Evolutionary conservation across 2,888 invertebrate species (phyloP).

Genomic region (Limenitis camilla): DNA sequence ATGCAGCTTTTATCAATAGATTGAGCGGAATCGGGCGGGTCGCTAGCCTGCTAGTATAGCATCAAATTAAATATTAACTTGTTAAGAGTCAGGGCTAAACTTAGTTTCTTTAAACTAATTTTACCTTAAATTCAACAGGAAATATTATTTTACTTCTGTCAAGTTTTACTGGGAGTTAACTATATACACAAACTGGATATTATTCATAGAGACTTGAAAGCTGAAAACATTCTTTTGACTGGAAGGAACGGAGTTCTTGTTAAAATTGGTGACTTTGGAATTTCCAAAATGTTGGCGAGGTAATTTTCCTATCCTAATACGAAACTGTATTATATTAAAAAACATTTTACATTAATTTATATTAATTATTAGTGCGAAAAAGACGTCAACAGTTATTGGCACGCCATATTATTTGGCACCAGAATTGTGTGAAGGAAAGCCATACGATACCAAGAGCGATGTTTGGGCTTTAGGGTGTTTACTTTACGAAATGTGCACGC

Average conservation of each 20-base stretch:
- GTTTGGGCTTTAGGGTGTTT: constrained; percentile 92
- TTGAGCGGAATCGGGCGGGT: no score
- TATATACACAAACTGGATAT: constrained; percentile 86
- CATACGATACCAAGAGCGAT: constrained; percentile 86
- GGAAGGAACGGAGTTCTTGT: constrained; percentile 79
- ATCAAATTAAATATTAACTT: no score
- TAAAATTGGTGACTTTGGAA: constrained; percentile 90
- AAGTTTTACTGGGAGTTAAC: constrained; percentile 84
- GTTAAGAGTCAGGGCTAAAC: no score
- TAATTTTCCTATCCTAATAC: constrained; percentile 31
- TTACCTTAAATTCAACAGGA: no score
- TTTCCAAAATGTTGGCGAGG: constrained; percentile 83
- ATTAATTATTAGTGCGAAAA: constrained; percentile 64
- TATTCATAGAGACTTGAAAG: constrained; percentile 88
- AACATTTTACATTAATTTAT: background rate
- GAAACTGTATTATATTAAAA: background rate
- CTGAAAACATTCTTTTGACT: constrained; percentile 87
- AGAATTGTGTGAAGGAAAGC: constrained; percentile 84
- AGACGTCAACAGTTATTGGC: constrained; percentile 80
- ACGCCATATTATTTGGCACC: constrained; percentile 90
- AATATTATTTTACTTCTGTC: constrained; percentile 80
- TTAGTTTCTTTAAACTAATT: no score
- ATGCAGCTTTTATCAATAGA: background rate
- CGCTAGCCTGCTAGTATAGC: no score
- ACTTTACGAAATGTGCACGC: constrained; percentile 85